Percentiles rank a stretch among this genome's conserved stretches.
These are phyloP conservation scores for Opisthocomus hoazin DNA, from an alignment of 2,113 vertebrate species.

Conservation along the genomic window DNA sequence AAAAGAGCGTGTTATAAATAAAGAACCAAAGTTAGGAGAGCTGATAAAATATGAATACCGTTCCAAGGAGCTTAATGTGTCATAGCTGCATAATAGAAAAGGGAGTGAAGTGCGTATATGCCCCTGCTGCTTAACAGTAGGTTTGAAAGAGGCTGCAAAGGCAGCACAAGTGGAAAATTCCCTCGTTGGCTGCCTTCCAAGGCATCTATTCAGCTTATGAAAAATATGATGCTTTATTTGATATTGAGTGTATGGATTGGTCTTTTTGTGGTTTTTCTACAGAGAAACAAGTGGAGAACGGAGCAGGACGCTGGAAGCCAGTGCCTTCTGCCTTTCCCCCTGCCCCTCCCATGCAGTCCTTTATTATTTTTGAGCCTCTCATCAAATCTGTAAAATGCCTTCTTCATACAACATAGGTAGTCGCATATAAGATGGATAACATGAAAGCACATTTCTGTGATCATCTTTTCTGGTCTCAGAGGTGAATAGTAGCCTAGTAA, in stretches of 20 bases:
- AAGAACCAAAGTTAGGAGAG: constrained; percentile 28
- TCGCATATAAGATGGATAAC: neutral
- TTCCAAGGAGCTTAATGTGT: constrained; percentile 61
- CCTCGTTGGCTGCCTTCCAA: constrained; percentile 18
- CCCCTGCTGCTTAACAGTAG: constrained; percentile 37
- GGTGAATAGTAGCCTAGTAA: constrained; percentile 16
- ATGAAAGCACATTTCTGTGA: neutral
- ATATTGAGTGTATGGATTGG: neutral
- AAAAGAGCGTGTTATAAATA: constrained; percentile 27
- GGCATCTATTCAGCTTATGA: constrained; percentile 18
- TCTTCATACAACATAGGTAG: neutral
- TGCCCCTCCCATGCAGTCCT: neutral
- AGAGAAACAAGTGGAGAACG: neutral
- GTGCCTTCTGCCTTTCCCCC: neutral
- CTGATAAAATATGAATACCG: constrained; percentile 63
- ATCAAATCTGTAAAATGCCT: neutral
- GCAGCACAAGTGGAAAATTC: constrained; percentile 56
- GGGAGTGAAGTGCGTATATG: constrained; percentile 22
- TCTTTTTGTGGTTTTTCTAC: neutral
- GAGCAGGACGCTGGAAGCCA: neutral
- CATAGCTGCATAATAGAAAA: constrained; percentile 54
- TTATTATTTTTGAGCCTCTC: neutral
- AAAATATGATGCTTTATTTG: constrained; percentile 55
- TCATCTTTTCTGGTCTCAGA: neutral
- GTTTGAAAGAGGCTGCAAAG: constrained; percentile 36